Percentiles rank a stretch among this genome's conserved stretches.
Evolutionary conservation across 2,797 vertebrate species (phyloP).

Genomic region (Anguilla obscura): DNA sequence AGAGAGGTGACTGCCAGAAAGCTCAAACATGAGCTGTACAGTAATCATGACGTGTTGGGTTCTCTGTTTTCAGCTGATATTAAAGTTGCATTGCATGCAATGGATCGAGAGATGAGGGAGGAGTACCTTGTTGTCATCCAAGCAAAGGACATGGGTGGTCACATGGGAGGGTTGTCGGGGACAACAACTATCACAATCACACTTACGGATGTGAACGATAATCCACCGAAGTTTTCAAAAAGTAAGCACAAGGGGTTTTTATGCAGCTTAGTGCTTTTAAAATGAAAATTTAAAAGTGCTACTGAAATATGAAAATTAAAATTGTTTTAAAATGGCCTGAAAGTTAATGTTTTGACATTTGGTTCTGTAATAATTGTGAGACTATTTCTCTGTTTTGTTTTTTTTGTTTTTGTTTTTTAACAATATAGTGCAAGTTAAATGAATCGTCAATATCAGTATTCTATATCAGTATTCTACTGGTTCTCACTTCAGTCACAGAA

Average conservation of each 20-base stretch:
- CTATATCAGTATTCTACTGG: neutral
- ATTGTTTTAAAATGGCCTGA: neutral
- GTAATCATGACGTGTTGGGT: slow-evolving; percentile 28
- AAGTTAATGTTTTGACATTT: neutral
- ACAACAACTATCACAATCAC: slow-evolving; percentile 95
- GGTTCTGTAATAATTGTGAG: neutral
- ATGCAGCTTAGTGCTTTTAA: neutral
- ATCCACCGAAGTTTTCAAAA: slow-evolving; percentile 96
- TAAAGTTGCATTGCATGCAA: slow-evolving; percentile 94
- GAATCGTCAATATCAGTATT: neutral
- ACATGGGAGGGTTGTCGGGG: slow-evolving; percentile 95
- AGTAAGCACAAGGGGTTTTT: slow-evolving; percentile 74
- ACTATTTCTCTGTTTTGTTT: neutral
- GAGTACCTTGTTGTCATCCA: slow-evolving; percentile 98
- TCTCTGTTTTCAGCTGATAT: slow-evolving; percentile 83
- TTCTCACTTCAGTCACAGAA: neutral
- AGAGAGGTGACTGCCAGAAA: neutral
- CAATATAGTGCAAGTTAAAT: neutral
- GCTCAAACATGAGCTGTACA: slow-evolving; percentile 9
- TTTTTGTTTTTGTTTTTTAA: neutral
- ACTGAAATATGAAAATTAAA: too few relatives aligned
- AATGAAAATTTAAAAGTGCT: neutral
- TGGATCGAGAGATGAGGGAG: slow-evolving; percentile 98
- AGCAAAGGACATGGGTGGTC: slow-evolving; percentile 99
- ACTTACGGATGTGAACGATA: slow-evolving; percentile 94